phyloP scores from a whole-genome alignment of 2,888 invertebrate genomes.

The Philaethria dido region DNA sequence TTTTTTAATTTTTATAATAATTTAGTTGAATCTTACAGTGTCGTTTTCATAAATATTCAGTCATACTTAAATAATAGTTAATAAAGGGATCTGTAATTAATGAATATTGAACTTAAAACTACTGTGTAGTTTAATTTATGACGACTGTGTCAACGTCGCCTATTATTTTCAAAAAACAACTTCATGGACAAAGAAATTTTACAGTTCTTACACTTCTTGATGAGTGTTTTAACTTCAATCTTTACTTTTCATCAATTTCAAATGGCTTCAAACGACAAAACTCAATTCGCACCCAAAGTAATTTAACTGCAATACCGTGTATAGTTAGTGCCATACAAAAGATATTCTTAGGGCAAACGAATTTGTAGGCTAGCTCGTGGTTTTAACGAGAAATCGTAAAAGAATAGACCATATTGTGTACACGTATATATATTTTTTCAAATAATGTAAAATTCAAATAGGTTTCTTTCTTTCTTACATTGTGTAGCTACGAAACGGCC shows the following conservation, averaged over 20 bases:
- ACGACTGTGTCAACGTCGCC: neutral
- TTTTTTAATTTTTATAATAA: too few relatives aligned
- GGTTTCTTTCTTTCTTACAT: slow-evolving; percentile 27
- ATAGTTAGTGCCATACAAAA: neutral
- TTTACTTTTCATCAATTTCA: slow-evolving; percentile 9
- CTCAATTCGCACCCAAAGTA: neutral
- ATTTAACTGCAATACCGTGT: neutral
- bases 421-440: slow-evolving; percentile 20
- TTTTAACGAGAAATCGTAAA: slow-evolving; percentile 9
- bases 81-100: too few relatives aligned
- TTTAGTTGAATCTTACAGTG: too few relatives aligned
- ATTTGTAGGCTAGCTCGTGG: neutral
- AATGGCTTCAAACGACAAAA: neutral
- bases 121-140: neutral
- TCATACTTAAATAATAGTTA: too few relatives aligned
- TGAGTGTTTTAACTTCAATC: neutral
- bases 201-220: neutral
- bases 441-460: slow-evolving; percentile 29
- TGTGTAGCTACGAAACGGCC: slow-evolving; percentile 30
- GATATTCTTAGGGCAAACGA: slow-evolving; percentile 7
- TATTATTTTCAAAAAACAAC: neutral
- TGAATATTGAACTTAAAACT: too few relatives aligned
- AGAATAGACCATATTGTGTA: slow-evolving; percentile 9
- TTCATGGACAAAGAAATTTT: neutral
- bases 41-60: too few relatives aligned